Evolutionary conservation across 2,797 vertebrate genomes (phyloP), one percentile per base, ranked within the genome.

Genomic region (Enteromius unitaeniatus): DNA sequence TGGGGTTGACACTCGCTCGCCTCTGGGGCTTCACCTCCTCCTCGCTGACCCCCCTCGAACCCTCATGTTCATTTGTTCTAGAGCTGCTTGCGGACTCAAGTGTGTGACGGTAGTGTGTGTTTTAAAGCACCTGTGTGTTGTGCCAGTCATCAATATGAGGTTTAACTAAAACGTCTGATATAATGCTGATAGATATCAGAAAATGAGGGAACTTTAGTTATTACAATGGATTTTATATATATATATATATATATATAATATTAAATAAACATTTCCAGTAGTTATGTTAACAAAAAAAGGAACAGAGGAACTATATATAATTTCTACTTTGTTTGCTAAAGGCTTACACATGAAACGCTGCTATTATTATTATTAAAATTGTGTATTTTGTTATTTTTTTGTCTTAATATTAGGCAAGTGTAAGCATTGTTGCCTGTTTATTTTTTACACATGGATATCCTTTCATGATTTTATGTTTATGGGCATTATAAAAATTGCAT

Each of bases 11-110:
- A 93, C 87, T 88, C 84, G 83, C 90, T 92, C 90, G 91, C 93
- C 94, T 93, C 92, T 92, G 91, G 95, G 93, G 91, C 91, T 94
- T 92, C 92, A 89, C 91, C 90, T 94, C 93, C 93, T 93, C 89
- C 90, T 91, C 91, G 88, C 93, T 91, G 90, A 91, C 88, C 91
- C 90, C 91, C 91, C 92, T 90, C 90, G 86, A 89, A 77, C 89
- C 88, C 89, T 85, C 89, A 86, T 78, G 62, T 84, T 76, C 84
- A 78, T 79, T 90, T 86, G 88, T 88, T 86, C 72, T 78, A 19
- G 23, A 84, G 60, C 21, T 81, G 26, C 28, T 75, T 60, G 4
- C 45, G 0, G 45, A 53, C 60, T 45, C 34, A 23, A 76, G 47
- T 65, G 34, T 42, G 26, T 76, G 60, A 82, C 26, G 6, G 51